Base-by-base conservation (phyloP, 2,797 vertebrate species). In the Phoebastria nigripes region DNA sequence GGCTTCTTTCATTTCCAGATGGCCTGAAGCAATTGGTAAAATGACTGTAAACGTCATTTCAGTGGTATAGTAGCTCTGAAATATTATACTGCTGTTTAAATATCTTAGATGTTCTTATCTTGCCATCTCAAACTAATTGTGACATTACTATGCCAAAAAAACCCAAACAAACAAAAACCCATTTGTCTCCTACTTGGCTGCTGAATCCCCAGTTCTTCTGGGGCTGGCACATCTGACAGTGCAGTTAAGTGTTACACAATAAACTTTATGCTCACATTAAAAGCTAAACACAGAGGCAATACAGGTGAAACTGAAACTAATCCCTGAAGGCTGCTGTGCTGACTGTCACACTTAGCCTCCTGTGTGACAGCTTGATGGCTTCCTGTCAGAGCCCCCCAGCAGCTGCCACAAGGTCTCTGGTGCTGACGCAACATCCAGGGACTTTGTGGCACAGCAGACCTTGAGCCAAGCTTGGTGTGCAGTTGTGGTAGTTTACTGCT, bases 61-160 rank as follows among this genome's bases (percentile, higher is more conserved):
- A 86, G 92, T 70, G 74, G 84, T 91, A 25, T 20, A 93, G 93
- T 89, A 93, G 82, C 61, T 95, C 85, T 94, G 91, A 94, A 96
- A 94, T 95, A 94, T 91, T 96, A 96, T 84, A 74, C 62, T 90
- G 58, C 85, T 81, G 85, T 96, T 94, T 96, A 91, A 95, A 93
- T 96, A 91, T 52, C 95, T 97, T 91, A 96, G 95, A 96, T 90
- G 93, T 97, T 95, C 91, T 96, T 96, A 97, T 96, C 96, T 71
- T 92, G 51, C 88, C 82, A 96, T 97, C 96, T 96, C 78, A 94
- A 96, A 73, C 94, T 96, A 97, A 97, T 96, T 97, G 96, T 7
- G 94, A 96, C 96, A 96, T 96, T 94, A 94, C 96, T 96, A 85
- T 95, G 94, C 96, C 78, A 89, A 94, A 91, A 93, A 91, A 66